Evolutionary conservation across 2,113 vertebrate genomes (phyloP).

Genomic region (Halichoerus grypus): DNA sequence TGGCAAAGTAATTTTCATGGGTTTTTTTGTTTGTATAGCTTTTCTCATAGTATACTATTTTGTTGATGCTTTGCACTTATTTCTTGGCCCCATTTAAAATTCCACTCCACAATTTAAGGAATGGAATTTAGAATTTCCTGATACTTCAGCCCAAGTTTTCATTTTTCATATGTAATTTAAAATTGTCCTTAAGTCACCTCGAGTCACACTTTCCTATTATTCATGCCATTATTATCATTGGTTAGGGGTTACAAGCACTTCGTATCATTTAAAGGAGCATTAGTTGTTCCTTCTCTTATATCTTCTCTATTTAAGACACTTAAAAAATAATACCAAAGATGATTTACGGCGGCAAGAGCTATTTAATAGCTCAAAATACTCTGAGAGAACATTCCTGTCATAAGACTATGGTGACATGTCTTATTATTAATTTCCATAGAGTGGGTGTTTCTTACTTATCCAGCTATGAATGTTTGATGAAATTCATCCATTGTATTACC

Average conservation of each 20-base stretch:
- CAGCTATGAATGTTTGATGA: conserved; percentile 59
- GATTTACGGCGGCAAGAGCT: conserved; percentile 61
- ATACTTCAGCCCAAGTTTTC: conserved; percentile 40
- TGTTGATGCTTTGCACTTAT: neutral
- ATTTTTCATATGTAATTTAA: conserved; percentile 59
- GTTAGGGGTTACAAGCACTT: conserved; percentile 37
- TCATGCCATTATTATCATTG: conserved; percentile 38
- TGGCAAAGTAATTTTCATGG: neutral
- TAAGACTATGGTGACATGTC: conserved; percentile 57
- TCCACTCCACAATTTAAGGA: neutral
- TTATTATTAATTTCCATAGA: conserved; percentile 60
- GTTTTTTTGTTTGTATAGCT: neutral
- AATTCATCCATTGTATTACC: conserved; percentile 55
- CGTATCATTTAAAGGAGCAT: conserved; percentile 51
- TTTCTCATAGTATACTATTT: conserved; percentile 13
- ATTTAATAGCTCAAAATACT: conserved; percentile 47
- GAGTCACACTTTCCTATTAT: conserved; percentile 22
- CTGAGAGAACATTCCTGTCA: conserved; percentile 63
- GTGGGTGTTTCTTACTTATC: conserved; percentile 66
- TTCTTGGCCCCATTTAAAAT: neutral
- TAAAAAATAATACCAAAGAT: conserved; percentile 57
- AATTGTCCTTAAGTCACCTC: conserved; percentile 63
- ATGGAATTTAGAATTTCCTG: conserved; percentile 27
- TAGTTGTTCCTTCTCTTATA: conserved; percentile 60
- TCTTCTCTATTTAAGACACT: conserved; percentile 61